These are phyloP conservation scores for Aelia acuminata DNA, from an alignment of 2,888 invertebrate genomes.

Conservation along the genomic window DNA sequence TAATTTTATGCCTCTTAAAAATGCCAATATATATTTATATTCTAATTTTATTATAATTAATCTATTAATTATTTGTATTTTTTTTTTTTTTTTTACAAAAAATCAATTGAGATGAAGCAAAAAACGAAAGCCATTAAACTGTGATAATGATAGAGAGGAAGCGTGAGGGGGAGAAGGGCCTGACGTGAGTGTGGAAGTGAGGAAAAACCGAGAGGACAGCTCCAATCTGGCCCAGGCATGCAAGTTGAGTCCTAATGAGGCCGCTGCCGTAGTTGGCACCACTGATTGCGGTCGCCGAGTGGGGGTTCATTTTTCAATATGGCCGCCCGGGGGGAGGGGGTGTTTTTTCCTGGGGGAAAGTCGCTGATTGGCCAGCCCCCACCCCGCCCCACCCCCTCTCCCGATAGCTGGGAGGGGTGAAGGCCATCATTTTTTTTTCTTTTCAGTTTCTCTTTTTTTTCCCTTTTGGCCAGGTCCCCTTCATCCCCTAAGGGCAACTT, in stretches of 20 bases:
- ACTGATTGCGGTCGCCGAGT: constrained; percentile 45
- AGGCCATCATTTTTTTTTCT: constrained; percentile 48
- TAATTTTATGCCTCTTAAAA: too few relatives aligned
- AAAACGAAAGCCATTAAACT: neutral
- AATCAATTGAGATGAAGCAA: too few relatives aligned
- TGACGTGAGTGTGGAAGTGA: constrained; percentile 24
- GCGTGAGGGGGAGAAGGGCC: neutral
- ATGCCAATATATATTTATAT: too few relatives aligned
- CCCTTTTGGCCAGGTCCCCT: constrained; percentile 23
- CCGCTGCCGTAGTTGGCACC: constrained; percentile 32
- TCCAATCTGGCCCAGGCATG: constrained; percentile 20
- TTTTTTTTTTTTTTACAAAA: too few relatives aligned
- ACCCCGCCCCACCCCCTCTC: constrained; percentile 34
- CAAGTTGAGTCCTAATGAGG: constrained; percentile 47
- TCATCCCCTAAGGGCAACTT: constrained; percentile 47
- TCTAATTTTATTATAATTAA: too few relatives aligned
- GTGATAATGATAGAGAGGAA: neutral
- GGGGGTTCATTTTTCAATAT: constrained; percentile 55
- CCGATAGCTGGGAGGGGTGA: constrained; percentile 22
- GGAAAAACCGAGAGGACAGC: constrained; percentile 24
- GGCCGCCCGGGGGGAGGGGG: constrained; percentile 34
- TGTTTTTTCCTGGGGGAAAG: constrained; percentile 28
- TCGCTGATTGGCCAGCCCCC: constrained; percentile 52
- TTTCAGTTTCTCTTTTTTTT: constrained; percentile 39
- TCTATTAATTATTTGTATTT: too few relatives aligned